Evolutionary conservation across 2,888 invertebrate species (phyloP).

Genomic region (Tipula helvola): DNA sequence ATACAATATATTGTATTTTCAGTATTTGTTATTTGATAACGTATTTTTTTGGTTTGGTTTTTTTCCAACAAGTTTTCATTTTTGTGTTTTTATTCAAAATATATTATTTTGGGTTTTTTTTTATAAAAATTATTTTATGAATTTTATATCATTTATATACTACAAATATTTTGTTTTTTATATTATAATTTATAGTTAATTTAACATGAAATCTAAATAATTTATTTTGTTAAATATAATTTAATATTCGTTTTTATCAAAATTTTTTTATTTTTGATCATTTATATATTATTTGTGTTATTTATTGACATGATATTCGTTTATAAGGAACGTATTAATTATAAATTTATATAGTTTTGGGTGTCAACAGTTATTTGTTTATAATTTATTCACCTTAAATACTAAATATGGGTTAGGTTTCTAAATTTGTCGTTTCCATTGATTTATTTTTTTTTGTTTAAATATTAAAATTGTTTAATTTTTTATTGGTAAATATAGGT

Average conservation of each 20-base stretch:
- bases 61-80: neutral
- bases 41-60: neutral
- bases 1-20: neutral
- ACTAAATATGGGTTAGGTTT: neutral
- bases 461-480: neutral
- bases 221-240: neutral
- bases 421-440: neutral
- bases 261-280: neutral
- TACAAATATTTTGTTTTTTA: neutral
- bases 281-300: neutral
- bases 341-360: neutral
- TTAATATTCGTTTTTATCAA: neutral
- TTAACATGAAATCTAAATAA: neutral
- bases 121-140: neutral
- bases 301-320: neutral
- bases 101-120: neutral
- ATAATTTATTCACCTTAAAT: neutral
- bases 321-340: neutral
- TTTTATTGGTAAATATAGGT: neutral
- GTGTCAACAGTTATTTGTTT: neutral
- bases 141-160: neutral
- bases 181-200: neutral
- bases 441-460: neutral
- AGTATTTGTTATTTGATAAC: neutral
- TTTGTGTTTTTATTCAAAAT: neutral